Base-by-base conservation (phyloP, 2,797 vertebrate species). In the Eulemur coronatus region DNA sequence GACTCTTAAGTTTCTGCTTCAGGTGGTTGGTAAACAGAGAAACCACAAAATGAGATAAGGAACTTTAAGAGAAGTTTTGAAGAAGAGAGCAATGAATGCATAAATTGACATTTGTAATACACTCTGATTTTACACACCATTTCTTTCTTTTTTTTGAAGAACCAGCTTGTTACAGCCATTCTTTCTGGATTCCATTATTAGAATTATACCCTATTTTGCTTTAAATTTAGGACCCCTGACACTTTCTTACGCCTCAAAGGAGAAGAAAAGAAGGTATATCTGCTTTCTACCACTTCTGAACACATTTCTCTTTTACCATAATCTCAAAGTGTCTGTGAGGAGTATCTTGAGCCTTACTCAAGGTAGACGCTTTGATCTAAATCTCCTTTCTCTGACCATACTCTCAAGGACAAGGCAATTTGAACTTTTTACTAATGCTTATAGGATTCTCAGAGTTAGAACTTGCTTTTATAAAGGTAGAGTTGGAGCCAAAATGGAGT, bases 401-500 rank as follows among this genome's bases (percentile, higher is more conserved):
- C 30, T 69, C 38, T 85, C 17, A 15, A 97, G 67, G 67, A 50
- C 30, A 24, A 61, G 63, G 26, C 17, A 41, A 72, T 73, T 24
- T 55, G 43, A 76, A 91, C 70, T 79, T 33, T 52, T 96, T 86
- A 35, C 65, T 75, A 85, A 65, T 70, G 63, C 59, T 55, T 48
- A 59, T 15, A 94, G 73, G 69, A 81, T 52, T 91, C 75, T 96
- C 78, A 91, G 81, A 96, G 65, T 73, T 87, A 75, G 82, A 84
- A 48, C 57, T 41, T 33, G 8, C 12, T 46, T 88, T 52, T 41
- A 33, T 72, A 85, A 46, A 86, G 92, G 30, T 92, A 65, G 46
- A 72, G 73, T 33, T 89, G 90, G 97, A 97, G 79, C 17, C 67
- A 93, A 94, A 76, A 50, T 59, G 84, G 10, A 57, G 96, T 95